Evolutionary conservation across 2,888 invertebrate genomes (phyloP).

Genomic region (Brenthis hecate): DNA sequence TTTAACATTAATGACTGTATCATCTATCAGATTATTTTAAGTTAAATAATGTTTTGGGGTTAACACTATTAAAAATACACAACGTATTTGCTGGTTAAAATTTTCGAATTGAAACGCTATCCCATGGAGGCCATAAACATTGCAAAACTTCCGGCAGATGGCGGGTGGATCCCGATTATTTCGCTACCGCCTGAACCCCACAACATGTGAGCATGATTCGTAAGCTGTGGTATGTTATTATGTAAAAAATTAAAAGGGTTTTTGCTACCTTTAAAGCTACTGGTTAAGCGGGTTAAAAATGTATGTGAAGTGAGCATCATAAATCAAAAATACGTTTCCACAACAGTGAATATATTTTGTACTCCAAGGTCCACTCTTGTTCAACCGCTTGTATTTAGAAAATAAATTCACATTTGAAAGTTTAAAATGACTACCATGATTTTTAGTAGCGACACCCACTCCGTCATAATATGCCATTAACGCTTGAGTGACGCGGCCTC

Average conservation of each 20-base stretch:
- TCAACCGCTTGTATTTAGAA: slow-evolving; percentile 9
- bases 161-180: slow-evolving; percentile 69
- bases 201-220: slow-evolving; percentile 48
- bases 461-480: slow-evolving; percentile 78
- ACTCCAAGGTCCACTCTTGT: slow-evolving; percentile 11
- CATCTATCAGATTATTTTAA: neutral
- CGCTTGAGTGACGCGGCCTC: slow-evolving; percentile 71
- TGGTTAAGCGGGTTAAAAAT: slow-evolving; percentile 40
- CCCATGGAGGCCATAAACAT: slow-evolving; percentile 78
- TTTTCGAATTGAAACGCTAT: slow-evolving; percentile 67
- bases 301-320: slow-evolving; percentile 39
- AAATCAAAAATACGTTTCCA: slow-evolving; percentile 30
- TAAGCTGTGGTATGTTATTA: slow-evolving; percentile 53
- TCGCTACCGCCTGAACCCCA: slow-evolving; percentile 48
- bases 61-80: slow-evolving; percentile 13
- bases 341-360: slow-evolving; percentile 35
- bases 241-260: slow-evolving; percentile 55
- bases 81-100: slow-evolving; percentile 62
- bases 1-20: neutral
- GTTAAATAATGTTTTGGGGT: neutral
- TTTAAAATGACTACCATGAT: slow-evolving; percentile 65
- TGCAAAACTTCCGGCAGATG: slow-evolving; percentile 80
- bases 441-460: slow-evolving; percentile 70
- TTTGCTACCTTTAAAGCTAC: slow-evolving; percentile 54
- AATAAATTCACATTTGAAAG: slow-evolving; percentile 39